Conservation (phyloP, 2,888 invertebrate genomes). For the Sinelater perroti region DNA sequence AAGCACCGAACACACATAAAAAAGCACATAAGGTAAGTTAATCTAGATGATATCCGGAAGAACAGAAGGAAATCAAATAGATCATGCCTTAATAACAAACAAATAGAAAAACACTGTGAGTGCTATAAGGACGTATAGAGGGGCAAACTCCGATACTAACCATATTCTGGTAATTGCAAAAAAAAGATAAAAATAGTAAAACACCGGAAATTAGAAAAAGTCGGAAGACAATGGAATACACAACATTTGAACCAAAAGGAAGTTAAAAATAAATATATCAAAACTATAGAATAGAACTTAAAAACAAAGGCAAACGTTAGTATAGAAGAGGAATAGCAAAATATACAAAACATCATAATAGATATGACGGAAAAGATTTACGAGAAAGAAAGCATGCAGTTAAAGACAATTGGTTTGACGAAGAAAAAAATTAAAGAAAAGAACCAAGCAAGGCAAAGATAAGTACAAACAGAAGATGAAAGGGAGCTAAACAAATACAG, state of each 20-base stretch:
- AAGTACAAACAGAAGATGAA: slow-evolving; percentile 4
- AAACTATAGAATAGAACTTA: neutral
- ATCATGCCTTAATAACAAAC: too few species aligned
- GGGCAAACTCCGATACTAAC: neutral
- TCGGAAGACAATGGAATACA: slow-evolving; percentile 2
- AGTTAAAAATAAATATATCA: neutral
- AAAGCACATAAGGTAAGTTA: neutral
- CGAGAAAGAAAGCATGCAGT: neutral
- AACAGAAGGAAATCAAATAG: too few species aligned
- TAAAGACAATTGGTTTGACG: neutral
- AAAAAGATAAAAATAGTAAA: slow-evolving; percentile 1
- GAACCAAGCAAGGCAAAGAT: slow-evolving; percentile 4
- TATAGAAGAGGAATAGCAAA: slow-evolving; percentile 1
- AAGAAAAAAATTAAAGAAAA: slow-evolving; percentile 1
- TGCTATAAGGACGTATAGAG: neutral
- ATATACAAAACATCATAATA: neutral
- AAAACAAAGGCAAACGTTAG: neutral
- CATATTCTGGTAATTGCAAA: slow-evolving; percentile 2
- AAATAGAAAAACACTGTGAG: too few species aligned
- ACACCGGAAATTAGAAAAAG: slow-evolving; percentile 1
- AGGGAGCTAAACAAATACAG: neutral
- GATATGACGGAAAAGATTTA: slow-evolving; percentile 1
- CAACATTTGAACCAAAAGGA: too few species aligned
- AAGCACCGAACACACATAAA: neutral
- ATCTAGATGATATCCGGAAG: too few species aligned